A percentile compares a stretch with the other conserved stretches of the same genome.
Evolutionary conservation across 1,140 invertebrate genomes (phyloP).

Genomic region (Oedothorax gibbosus): DNA sequence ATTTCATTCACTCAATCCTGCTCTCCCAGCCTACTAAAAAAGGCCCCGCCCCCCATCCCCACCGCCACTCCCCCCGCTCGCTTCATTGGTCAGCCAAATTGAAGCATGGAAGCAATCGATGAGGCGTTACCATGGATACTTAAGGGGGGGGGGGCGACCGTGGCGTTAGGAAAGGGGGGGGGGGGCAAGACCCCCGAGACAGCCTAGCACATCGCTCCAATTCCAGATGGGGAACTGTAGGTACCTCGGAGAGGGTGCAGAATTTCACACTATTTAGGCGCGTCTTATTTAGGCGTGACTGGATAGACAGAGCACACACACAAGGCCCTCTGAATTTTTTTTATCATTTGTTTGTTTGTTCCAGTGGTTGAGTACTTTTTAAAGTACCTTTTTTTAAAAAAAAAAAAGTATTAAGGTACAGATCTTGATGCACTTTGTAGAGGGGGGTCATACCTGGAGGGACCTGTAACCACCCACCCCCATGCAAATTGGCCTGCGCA

Average conservation of each 20-base stretch:
- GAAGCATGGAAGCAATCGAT: conserved; percentile 60
- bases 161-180: background rate
- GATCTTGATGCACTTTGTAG: background rate
- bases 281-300: conserved; percentile 13
- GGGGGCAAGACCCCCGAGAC: conserved; percentile 18
- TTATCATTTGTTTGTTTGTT: conserved; percentile 25
- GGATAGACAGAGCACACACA: background rate
- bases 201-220: conserved; percentile 50
- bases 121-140: conserved; percentile 46
- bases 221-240: conserved; percentile 54
- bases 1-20: conserved; percentile 5
- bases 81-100: conserved; percentile 62
- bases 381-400: conserved; percentile 6
- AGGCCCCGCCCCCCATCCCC: conserved; percentile 46
- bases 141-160: background rate
- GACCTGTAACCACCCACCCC: conserved; percentile 34
- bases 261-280: conserved; percentile 57
- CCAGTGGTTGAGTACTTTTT: background rate
- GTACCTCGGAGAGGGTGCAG: conserved; percentile 44
- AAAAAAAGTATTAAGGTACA: background rate
- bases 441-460: conserved; percentile 8
- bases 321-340: conserved; percentile 4
- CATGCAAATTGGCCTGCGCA: conserved; percentile 60
- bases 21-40: conserved; percentile 21
- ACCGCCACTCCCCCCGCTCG: conserved; percentile 37